Evolutionary conservation across 2,888 invertebrate genomes (phyloP).

Genomic region (Dryobota labecula): DNA sequence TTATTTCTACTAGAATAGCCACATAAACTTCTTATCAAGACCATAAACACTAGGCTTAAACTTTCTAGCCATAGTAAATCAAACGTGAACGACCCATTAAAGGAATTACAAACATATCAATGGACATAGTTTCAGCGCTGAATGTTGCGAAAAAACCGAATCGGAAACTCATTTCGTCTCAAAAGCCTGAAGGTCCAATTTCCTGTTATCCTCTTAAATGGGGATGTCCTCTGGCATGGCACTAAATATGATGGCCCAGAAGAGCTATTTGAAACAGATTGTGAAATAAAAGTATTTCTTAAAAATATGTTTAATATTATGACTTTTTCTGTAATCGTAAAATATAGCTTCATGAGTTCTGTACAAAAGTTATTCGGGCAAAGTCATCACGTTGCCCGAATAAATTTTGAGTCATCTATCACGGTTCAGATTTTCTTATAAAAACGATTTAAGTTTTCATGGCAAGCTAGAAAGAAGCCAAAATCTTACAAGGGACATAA

Average conservation of each 20-base stretch:
- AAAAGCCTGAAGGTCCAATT: constrained; percentile 62
- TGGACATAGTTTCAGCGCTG: constrained; percentile 9
- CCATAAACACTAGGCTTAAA: constrained; percentile 2
- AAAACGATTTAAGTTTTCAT: neutral
- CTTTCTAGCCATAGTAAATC: constrained; percentile 16
- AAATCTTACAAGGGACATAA: too few relatives aligned
- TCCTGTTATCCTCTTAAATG: constrained; percentile 64
- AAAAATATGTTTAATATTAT: neutral
- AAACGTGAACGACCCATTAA: constrained; percentile 29
- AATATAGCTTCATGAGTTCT: neutral
- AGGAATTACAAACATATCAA: constrained; percentile 18
- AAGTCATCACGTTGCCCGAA: neutral
- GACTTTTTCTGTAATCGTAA: neutral
- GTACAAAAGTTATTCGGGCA: neutral
- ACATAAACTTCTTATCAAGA: constrained; percentile 12
- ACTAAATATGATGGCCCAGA: neutral
- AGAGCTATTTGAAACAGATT: neutral
- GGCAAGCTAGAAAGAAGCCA: neutral
- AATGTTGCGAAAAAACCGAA: constrained; percentile 43
- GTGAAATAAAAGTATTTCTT: neutral
- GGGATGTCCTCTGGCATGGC: constrained; percentile 37
- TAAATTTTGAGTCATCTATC: neutral
- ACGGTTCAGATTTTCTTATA: neutral
- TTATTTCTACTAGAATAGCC: neutral
- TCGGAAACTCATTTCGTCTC: constrained; percentile 63